Conservation (phyloP, 2,113 vertebrate species). For the Pongo pygmaeus region DNA sequence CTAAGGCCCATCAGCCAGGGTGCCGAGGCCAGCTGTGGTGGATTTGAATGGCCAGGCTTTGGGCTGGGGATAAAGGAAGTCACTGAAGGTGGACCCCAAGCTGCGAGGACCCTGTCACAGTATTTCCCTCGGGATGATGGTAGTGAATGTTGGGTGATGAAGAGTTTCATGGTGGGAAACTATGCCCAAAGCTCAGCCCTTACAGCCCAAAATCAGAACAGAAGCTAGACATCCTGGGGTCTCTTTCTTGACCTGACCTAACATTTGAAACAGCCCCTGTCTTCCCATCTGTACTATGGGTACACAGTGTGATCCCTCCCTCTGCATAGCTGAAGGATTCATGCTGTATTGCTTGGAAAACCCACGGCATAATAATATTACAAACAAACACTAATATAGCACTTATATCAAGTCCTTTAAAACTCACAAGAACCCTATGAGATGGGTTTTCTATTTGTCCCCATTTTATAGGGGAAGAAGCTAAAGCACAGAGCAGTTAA, state of each 20-base stretch:
- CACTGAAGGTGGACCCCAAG: neutral
- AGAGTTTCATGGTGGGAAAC: neutral
- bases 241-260: neutral
- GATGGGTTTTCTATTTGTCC: neutral
- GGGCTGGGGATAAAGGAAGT: neutral
- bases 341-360: neutral
- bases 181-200: neutral
- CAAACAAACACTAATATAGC: neutral
- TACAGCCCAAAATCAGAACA: neutral
- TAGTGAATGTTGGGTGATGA: neutral
- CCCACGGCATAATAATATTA: neutral
- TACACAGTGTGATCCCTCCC: neutral
- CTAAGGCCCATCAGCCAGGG: neutral
- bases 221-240: neutral
- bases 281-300: neutral
- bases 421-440: neutral
- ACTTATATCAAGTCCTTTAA: neutral
- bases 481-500: neutral
- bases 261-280: neutral
- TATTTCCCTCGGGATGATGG: neutral
- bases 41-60: neutral
- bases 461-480: neutral
- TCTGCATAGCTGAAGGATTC: neutral
- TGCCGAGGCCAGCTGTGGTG: neutral
- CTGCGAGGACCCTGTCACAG: neutral